Conservation (phyloP, 2,113 vertebrate genomes). For the Dasyprocta punctata region DNA sequence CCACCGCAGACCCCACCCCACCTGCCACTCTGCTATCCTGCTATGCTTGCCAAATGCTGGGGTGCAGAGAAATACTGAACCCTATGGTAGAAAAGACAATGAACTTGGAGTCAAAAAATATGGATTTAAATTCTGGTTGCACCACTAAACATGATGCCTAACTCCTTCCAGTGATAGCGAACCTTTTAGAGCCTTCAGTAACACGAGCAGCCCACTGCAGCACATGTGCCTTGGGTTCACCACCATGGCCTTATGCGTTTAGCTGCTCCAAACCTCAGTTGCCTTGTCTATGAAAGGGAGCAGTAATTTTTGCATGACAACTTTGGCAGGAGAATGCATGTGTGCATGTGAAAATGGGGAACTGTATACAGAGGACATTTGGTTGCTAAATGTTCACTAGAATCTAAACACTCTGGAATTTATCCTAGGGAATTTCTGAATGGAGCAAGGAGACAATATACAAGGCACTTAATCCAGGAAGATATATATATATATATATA, state of each 20-base stretch:
- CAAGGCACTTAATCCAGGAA: neutral
- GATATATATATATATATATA: neutral
- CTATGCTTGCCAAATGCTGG: no score
- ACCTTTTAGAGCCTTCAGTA: neutral
- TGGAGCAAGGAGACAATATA: neutral
- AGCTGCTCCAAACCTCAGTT: neutral
- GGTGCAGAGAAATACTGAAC: neutral
- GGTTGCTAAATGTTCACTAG: neutral
- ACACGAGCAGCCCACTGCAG: neutral
- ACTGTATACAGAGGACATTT: neutral
- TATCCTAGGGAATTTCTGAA: neutral
- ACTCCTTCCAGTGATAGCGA: neutral
- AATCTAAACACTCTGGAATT: neutral
- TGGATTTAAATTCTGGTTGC: neutral
- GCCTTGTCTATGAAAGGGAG: neutral
- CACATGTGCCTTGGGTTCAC: no score
- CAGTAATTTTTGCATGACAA: no score
- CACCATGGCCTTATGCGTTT: neutral
- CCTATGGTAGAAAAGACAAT: no score
- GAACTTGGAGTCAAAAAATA: neutral
- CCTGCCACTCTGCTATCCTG: neutral
- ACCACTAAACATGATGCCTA: neutral
- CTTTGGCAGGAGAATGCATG: accelerated
- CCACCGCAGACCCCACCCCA: accelerated
- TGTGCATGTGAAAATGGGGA: accelerated